Evolutionary conservation across 1,140 invertebrate species (phyloP).

Genomic region (Mercenaria mercenaria): DNA sequence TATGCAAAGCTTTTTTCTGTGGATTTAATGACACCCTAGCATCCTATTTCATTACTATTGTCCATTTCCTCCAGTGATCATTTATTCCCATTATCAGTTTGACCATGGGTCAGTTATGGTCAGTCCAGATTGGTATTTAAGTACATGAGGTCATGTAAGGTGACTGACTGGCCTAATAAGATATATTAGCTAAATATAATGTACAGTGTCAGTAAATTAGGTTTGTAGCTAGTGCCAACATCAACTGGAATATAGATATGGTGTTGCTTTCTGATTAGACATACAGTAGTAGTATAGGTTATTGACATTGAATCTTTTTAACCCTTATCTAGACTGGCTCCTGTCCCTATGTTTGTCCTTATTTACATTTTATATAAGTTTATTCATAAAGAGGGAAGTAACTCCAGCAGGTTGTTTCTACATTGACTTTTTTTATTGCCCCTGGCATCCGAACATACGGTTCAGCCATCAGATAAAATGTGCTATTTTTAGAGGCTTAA

Average conservation of each 20-base stretch:
- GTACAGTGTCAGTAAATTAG: neutral
- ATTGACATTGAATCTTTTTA: too few relatives aligned
- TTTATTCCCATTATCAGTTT: slow-evolving; percentile 1
- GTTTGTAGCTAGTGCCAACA: neutral
- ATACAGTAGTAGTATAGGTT: too few relatives aligned
- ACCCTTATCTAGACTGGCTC: too few relatives aligned
- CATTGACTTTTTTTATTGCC: too few relatives aligned
- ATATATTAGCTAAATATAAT: neutral
- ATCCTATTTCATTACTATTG: neutral
- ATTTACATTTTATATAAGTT: too few relatives aligned
- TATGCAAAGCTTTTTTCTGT: neutral
- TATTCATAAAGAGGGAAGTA: too few relatives aligned
- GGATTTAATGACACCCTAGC: neutral
- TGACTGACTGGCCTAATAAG: slow-evolving; percentile 26
- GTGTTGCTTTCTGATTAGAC: too few relatives aligned
- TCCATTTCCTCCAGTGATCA: neutral
- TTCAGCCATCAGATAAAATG: too few relatives aligned
- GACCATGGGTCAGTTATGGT: slow-evolving; percentile 18
- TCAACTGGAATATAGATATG: neutral
- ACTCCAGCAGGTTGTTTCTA: too few relatives aligned
- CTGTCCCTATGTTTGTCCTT: too few relatives aligned
- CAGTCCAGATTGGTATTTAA: slow-evolving; percentile 44
- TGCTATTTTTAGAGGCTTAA: too few relatives aligned
- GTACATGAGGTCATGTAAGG: slow-evolving; percentile 24
- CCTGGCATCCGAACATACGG: too few relatives aligned